phyloP scores from a whole-genome alignment of 64 coral and sea anemone genomes.

The Hydrozoanthus tunicans region DNA sequence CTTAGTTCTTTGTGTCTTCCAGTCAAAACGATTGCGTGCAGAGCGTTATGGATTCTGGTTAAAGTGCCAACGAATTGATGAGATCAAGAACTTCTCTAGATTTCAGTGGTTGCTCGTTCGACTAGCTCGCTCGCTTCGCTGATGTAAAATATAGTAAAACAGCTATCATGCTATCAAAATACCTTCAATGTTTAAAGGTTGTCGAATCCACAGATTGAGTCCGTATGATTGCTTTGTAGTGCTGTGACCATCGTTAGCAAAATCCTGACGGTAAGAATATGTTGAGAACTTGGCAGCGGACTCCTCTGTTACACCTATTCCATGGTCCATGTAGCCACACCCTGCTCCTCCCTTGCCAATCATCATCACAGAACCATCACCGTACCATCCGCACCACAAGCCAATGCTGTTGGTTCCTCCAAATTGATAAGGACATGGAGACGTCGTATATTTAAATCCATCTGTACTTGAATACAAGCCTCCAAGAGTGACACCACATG shows the following conservation, averaged over 20 bases:
- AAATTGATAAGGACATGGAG: constrained; percentile 4
- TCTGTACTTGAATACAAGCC: constrained; percentile 20
- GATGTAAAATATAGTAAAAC: no score
- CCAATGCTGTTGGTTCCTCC: not conserved
- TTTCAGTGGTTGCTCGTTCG: no score
- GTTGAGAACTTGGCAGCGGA: not conserved
- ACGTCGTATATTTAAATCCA: constrained; percentile 4
- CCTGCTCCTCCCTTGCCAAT: constrained; percentile 46
- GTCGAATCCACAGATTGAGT: constrained; percentile 31
- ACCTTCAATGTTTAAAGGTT: no score
- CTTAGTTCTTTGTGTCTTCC: no score
- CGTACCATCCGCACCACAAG: constrained; percentile 54
- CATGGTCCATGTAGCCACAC: constrained; percentile 44
- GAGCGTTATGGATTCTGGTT: no score
- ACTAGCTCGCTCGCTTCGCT: no score
- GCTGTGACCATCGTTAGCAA: not conserved
- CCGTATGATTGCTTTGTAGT: not conserved
- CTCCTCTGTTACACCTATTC: constrained; percentile 49
- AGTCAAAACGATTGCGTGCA: no score
- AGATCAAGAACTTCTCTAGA: no score
- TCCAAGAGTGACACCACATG: constrained; percentile 29
- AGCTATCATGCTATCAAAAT: no score
- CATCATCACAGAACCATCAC: constrained; percentile 39
- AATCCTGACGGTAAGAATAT: not conserved
- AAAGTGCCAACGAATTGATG: no score